Conservation (phyloP, 2,797 vertebrate species). For the Falco naumanni region DNA sequence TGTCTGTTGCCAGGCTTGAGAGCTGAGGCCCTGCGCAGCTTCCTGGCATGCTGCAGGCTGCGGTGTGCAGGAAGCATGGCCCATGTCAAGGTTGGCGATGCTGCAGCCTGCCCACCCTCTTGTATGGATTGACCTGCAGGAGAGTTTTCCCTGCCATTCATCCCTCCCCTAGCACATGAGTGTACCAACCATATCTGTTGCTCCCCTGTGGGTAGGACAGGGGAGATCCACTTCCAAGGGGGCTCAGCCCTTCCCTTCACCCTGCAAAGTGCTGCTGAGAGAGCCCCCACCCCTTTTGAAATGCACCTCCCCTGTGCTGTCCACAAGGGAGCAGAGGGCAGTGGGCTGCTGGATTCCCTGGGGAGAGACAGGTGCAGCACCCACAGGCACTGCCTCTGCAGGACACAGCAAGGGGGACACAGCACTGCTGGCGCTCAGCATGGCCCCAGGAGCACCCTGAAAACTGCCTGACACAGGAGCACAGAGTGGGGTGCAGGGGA, state of each 20-base stretch:
- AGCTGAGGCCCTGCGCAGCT: background rate
- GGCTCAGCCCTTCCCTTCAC: background rate
- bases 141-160: background rate
- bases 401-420: fast-evolving
- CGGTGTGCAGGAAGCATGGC: fast-evolving
- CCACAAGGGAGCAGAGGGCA: background rate
- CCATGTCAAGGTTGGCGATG: fast-evolving
- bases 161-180: background rate
- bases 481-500: background rate
- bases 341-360: background rate
- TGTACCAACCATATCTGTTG: background rate
- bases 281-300: background rate
- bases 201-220: background rate
- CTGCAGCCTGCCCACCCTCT: background rate
- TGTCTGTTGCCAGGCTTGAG: background rate
- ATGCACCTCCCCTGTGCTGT: background rate
- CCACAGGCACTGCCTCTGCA: background rate
- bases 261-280: background rate
- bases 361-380: background rate
- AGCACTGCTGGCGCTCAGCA: fast-evolving
- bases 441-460: background rate
- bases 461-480: background rate
- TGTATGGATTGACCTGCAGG: background rate
- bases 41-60: background rate
- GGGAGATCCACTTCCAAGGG: background rate